These are phyloP conservation scores for Elephantulus edwardii DNA, from an alignment of 2,113 vertebrate genomes.

Conservation along the genomic window DNA sequence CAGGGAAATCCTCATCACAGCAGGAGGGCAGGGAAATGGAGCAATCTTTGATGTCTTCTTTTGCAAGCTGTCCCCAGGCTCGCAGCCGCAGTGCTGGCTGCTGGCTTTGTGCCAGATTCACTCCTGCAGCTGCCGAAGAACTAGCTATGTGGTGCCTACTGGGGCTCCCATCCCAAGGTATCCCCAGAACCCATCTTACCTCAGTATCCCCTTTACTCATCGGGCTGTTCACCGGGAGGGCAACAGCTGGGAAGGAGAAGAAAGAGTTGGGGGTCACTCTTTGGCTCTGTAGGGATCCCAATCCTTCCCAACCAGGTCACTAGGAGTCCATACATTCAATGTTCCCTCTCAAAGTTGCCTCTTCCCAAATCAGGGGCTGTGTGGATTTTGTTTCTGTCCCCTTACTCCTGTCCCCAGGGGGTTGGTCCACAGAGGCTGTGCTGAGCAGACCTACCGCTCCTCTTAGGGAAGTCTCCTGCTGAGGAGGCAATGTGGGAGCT, in stretches of 20 bases:
- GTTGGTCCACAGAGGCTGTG: background rate
- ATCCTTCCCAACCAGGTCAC: background rate
- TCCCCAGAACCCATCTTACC: constrained; percentile 79
- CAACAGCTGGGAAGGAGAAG: constrained; percentile 74
- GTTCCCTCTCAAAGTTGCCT: background rate
- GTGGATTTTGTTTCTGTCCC: background rate
- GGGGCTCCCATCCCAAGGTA: background rate
- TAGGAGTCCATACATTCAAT: background rate
- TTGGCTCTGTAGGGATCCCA: background rate
- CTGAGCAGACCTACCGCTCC: background rate
- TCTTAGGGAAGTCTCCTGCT: background rate
- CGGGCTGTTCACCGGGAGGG: constrained; percentile 84
- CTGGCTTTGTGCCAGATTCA: constrained; percentile 55
- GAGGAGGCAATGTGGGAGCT: background rate
- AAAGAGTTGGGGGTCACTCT: background rate
- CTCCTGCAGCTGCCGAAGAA: constrained; percentile 60
- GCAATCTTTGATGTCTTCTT: constrained; percentile 44
- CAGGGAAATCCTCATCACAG: background rate
- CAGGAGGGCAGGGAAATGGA: background rate
- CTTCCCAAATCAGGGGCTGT: background rate
- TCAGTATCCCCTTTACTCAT: constrained; percentile 84
- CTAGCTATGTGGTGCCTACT: background rate
- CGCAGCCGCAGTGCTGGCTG: constrained; percentile 62
- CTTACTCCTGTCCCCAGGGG: background rate
- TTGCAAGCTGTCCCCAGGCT: constrained; percentile 53